Base-by-base conservation (phyloP, 2,113 vertebrate species). In the Saimiri boliviensis region DNA sequence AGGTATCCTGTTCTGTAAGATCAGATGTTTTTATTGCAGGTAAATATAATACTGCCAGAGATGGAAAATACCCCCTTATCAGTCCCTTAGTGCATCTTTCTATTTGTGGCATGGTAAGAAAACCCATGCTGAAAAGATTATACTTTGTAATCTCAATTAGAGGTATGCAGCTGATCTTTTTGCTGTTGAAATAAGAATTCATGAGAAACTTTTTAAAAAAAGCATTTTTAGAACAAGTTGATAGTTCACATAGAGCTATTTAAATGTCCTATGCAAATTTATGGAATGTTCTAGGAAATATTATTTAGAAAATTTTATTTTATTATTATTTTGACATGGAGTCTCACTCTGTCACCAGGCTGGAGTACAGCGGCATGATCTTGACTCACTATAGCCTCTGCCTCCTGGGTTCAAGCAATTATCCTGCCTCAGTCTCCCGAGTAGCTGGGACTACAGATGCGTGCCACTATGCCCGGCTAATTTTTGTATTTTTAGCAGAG, bases 111-210 rank as follows among this genome's bases (percentile, higher is more conserved):
- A 8, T 76, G 30, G 30, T 86, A 74, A 70, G 32, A 93, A 49
- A 27, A 52, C 37, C 14, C 45, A 49, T 37, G 58, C 21, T 30
- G 2, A 82, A 80, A 90, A 94, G 56, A 90, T 2, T 85, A 52
- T 86, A 47, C 45, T 86, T 93, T 49, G 45, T 87, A 81, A 74
- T 83, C 20, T 8, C 11, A 54, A 27, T 95, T 82, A 66, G 54
- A 93, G 21, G 10, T 91, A 20, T 63, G 40, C 45, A 82, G 93
- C 40, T 73, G 76, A 91, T 25, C 27, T 54, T 87, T 94, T 93
- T 92, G 32, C 30, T 96, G 27, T 95, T 95, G 74, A 90, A 97
- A 97, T 98, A 98, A 97, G 32, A 95, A 42, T 42, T 42, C 42
- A 42, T 42, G 42, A 42, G 42, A 42, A 42, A 42, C 42, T 6